These are phyloP conservation scores for Amia ocellicauda DNA, from an alignment of 2,113 vertebrate species.

Conservation along the genomic window DNA sequence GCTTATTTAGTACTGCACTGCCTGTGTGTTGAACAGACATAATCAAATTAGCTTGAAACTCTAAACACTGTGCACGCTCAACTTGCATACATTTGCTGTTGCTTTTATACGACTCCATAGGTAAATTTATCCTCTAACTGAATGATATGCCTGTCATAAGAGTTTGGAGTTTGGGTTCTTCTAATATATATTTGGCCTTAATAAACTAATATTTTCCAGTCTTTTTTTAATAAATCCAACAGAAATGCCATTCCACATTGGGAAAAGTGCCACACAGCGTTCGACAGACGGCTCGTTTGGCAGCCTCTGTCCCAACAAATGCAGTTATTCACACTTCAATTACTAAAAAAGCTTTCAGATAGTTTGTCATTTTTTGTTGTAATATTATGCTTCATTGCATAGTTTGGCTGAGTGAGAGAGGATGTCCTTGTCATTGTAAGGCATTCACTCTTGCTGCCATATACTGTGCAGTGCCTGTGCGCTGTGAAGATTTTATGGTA, in stretches of 20 bases:
- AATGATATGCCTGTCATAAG: slow-evolving; percentile 34
- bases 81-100: not conserved
- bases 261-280: not conserved
- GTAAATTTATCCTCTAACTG: slow-evolving; percentile 27
- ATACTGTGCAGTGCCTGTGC: not conserved
- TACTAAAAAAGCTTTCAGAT: not conserved
- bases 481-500: not conserved
- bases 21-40: not conserved
- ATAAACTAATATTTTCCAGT: slow-evolving; percentile 42
- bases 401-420: slow-evolving; percentile 8
- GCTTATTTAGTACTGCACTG: slow-evolving; percentile 11
- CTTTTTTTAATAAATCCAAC: slow-evolving; percentile 18
- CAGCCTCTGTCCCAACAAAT: not conserved
- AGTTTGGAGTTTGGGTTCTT: slow-evolving; percentile 12
- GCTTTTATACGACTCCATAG: not conserved
- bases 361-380: slow-evolving; percentile 5
- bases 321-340: slow-evolving; percentile 7
- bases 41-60: slow-evolving; percentile 1
- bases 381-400: slow-evolving; percentile 7
- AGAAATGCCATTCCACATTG: not conserved
- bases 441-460: not conserved
- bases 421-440: slow-evolving; percentile 2
- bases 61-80: slow-evolving; percentile 13
- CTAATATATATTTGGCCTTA: slow-evolving; percentile 20
- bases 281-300: not conserved